A percentile compares a stretch with the other conserved stretches of the same genome.
phyloP scores from a whole-genome alignment of 2,113 vertebrate species.

The Dicrurus megarhynchus region DNA sequence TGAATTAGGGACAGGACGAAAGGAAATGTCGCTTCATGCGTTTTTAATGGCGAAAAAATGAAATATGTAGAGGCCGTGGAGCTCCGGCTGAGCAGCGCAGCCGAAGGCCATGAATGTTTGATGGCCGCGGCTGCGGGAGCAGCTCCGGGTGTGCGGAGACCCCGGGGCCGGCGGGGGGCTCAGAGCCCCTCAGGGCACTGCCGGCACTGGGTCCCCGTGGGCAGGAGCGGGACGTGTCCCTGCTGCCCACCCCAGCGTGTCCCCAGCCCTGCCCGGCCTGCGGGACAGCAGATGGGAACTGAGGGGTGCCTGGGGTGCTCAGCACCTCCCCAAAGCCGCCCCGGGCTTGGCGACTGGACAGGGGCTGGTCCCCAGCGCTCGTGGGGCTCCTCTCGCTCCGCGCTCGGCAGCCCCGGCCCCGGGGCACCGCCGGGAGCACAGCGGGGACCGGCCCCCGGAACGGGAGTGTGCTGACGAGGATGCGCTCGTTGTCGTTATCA shows the following conservation, averaged over 20 bases:
- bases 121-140: neutral
- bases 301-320: neutral
- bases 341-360: neutral
- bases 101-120: constrained; percentile 1
- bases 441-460: neutral
- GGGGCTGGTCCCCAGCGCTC: neutral
- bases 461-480: neutral
- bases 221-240: neutral
- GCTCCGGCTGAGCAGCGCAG: neutral
- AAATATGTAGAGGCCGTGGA: neutral
- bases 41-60: constrained; percentile 26
- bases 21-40: neutral
- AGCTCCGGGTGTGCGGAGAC: neutral
- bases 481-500: neutral
- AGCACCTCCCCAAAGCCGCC: neutral
- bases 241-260: neutral
- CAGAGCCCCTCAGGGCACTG: rapidly evolving
- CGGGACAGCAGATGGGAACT: neutral
- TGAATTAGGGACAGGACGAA: neutral
- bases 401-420: rapidly evolving
- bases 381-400: neutral
- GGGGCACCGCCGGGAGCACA: neutral
- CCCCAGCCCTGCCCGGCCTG: neutral
- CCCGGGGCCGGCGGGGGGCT: neutral
- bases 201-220: neutral